Evolutionary conservation across 2,113 vertebrate genomes (phyloP), one percentile per base, ranked within the genome.

Genomic region (Laticauda laticaudata): DNA sequence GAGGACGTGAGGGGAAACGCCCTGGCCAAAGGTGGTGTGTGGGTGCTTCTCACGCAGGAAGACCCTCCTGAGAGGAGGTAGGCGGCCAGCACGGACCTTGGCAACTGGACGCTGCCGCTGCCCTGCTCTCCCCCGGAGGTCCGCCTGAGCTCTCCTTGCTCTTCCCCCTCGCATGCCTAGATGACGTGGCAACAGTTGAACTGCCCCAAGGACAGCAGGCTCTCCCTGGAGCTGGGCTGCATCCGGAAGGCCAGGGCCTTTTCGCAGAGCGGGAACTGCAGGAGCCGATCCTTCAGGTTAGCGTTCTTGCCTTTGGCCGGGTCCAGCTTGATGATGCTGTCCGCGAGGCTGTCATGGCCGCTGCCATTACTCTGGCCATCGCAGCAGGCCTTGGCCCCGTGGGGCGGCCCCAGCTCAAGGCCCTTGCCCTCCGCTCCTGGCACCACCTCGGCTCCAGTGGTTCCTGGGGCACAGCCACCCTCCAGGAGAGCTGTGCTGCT

Each of bases 121-220:
- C 86, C 39, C 2, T 3, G 24, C 7, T 3, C 53, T 14, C 21
- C 61, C 10, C 26, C 9, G 14, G 26, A n/a, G 3, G 10, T 29
- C 92, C 9, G 0, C 2, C 69, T 6, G 4, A 0, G 18, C 18
- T 20, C 0, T 34, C 69, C 3, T 53, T 0, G 51, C 24, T 4
- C 0, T 26, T 14, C 15, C 0, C 75, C 10, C 18, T 39, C 11
- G 45, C 6, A 21, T 2, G 89, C 7, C 93, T 96, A 99, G 23
- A 99, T 98, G 94, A 99, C 98, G 0, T 98, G 98, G 96, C 98
- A 99, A 95, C 98, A 99, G 98, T 99, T 99, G 96, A 98, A 99
- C 97, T 99, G 98, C 21, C 98, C 98, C 94, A 99, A 96, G 0
- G 98, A 98, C 29, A 99, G 97, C 56, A 99, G 98, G 94, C 98